Base-by-base conservation (phyloP, 2,113 vertebrate genomes). In the Speoplatyrhinus poulsoni region DNA sequence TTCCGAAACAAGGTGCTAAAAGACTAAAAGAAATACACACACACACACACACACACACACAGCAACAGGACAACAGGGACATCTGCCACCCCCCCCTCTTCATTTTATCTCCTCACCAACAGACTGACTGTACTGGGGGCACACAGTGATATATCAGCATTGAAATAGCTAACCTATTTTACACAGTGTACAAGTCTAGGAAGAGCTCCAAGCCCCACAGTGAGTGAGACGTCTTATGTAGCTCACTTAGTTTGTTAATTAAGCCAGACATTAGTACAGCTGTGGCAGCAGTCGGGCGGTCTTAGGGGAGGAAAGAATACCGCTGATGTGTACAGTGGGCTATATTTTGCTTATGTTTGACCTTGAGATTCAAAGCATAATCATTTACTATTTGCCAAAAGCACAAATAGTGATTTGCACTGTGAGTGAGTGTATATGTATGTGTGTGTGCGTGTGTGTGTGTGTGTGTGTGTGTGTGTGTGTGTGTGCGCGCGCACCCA, bases 1-100 rank as follows among this genome's bases (percentile, higher is more conserved):
- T 86, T 81, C 81, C 79, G 85, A 84, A 87, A 89, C 89, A 88
- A 88, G 82, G 86, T 87, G 88, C 85, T 89, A 89, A 90, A 87
- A 87, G 78, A 69, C 59, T 76, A 58, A 78, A 87, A 71, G 64
- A 64, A 49, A 65, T 49, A 65, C 19, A 9, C 12, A 54, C 48
- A 65, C 26, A 46, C 49, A 10, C 49, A 52, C 49, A 52, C 49
- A 50, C 49, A 52, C 49, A 52, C 9, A 52, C 49, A 52, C 49
- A 52, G 59, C 69, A 81, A 65, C 82, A 81, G 82, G 74, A 84
- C 76, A 76, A 76, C 62, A 61, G 61, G 82, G 77, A 82, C 84
- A 86, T 82, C 84, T 83, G 80, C 60, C 83, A 62, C 68, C 65
- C 36, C 36, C 36, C 6, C 36, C 36, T 8, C 36, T 1, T 41